Evolutionary conservation across 64 coral and sea anemone genomes (phyloP).

Genomic region (Pachyseris speciosa): DNA sequence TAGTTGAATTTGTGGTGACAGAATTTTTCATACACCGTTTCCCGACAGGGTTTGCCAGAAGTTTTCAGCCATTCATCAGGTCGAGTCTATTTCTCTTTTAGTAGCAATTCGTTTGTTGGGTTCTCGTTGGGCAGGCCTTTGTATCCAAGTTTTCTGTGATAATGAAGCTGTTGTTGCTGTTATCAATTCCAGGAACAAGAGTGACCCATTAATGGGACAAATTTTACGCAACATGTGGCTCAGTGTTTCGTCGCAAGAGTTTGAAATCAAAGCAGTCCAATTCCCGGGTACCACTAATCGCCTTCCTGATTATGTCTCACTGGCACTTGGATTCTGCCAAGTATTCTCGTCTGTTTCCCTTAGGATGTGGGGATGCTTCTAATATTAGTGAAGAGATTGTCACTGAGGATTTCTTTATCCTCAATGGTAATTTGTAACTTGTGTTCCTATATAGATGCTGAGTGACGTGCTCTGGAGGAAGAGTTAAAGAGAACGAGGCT

Average conservation of each 20-base stretch:
- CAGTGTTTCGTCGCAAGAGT: background rate
- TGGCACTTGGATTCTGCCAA: background rate
- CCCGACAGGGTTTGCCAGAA: background rate
- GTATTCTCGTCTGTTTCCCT: too few species aligned
- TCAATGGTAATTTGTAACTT: too few species aligned
- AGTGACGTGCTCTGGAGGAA: too few species aligned
- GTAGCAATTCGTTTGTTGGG: slow-evolving; percentile 10
- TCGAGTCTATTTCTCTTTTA: background rate
- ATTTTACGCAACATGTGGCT: background rate
- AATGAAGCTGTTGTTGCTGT: slow-evolving; percentile 12
- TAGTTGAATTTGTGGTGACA: background rate
- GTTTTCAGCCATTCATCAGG: too few species aligned
- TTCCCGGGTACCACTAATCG: background rate
- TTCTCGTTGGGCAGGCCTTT: background rate
- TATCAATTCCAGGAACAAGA: background rate
- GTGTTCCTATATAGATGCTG: too few species aligned
- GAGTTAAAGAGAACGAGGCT: background rate
- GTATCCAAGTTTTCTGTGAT: slow-evolving; percentile 24
- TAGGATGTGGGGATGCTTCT: background rate
- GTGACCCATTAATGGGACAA: background rate
- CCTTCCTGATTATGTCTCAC: slow-evolving; percentile 5
- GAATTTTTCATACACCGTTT: background rate
- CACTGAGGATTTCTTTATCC: background rate
- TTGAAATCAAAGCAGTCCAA: background rate
- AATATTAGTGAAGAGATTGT: background rate